Evolutionary conservation across 2,797 vertebrate genomes (phyloP).

Genomic region (Dipus sagitta): DNA sequence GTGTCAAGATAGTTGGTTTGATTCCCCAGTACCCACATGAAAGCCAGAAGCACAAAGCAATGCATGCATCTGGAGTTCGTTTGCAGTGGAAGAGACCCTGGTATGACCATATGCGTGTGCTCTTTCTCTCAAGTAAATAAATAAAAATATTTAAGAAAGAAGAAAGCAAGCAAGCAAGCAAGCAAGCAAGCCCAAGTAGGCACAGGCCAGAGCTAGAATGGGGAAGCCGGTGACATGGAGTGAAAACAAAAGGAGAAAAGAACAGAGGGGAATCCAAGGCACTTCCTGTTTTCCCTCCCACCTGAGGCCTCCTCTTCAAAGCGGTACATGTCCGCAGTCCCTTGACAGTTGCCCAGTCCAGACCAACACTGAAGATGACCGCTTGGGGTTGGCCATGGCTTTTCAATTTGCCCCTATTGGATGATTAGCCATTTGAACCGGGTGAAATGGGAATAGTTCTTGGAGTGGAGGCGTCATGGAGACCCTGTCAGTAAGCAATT

Average conservation of each 20-base stretch:
- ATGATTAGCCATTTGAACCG: background rate
- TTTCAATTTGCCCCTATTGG: background rate
- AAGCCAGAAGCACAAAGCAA: no score
- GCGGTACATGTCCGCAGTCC: background rate
- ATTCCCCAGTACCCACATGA: no score
- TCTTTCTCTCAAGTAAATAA: no score
- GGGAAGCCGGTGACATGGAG: background rate
- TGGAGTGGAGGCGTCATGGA: background rate
- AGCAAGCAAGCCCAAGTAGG: background rate
- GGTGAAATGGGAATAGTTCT: background rate
- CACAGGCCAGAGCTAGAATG: background rate
- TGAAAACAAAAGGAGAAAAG: background rate
- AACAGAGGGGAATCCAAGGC: background rate
- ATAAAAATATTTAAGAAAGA: no score
- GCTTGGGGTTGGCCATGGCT: background rate
- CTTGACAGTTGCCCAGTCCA: background rate
- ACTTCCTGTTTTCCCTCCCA: background rate
- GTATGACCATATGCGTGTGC: no score
- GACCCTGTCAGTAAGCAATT: background rate
- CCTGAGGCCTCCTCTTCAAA: background rate
- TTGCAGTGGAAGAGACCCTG: no score
- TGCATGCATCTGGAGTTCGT: no score
- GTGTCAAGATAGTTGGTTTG: background rate
- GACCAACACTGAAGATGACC: background rate
- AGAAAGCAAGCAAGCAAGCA: no score